Evolutionary conservation across 2,888 invertebrate species (phyloP), one percentile per base, ranked within the genome.

Genomic region (Coronaproctus castanopsis): DNA sequence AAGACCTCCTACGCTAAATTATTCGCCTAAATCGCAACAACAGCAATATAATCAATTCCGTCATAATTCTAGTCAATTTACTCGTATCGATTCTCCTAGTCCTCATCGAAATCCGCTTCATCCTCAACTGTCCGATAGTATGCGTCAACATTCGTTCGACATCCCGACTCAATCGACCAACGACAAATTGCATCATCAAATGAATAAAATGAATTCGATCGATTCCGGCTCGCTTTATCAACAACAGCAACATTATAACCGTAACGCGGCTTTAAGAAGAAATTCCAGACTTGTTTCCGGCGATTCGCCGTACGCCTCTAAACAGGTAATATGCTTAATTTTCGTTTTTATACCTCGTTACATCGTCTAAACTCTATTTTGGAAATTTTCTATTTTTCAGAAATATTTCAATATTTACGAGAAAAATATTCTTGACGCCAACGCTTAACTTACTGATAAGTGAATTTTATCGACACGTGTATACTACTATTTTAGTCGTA

Each of bases 251-350:
- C n/a, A 5, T 3, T 21, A 52, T 52, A 19, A 52, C 24, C 61
- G 61, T 5, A 62, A 62, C 36, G 24, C 70, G 78, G 65, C 62
- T 49, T 59, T 65, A 52, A 69, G 76, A 68, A 72, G 80, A 66
- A 75, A 73, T 64, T 78, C 78, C 24, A 71, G 75, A 65, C 74
- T 76, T 63, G 71, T 74, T 20, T 71, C 75, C 69, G 66, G 73
- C 69, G 70, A 80, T 71, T 70, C 79, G 77, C 62, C 75, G 24
- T 69, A 68, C 64, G 67, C 67, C 61, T 70, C 69, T 65, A 70
- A 72, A 65, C 71, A 72, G 64, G 67, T 67, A 59, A 54, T 52
- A 19, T 19, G 50, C 54, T 24, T 18, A 14, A 18, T 56, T 19
- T 24, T 20, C 36, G 3, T 8, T n/a, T 51, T 14, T 51, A 19